Evolutionary conservation across 2,888 invertebrate genomes (phyloP), one percentile per base, ranked within the genome.

Genomic region (Tetragonula carbonaria): DNA sequence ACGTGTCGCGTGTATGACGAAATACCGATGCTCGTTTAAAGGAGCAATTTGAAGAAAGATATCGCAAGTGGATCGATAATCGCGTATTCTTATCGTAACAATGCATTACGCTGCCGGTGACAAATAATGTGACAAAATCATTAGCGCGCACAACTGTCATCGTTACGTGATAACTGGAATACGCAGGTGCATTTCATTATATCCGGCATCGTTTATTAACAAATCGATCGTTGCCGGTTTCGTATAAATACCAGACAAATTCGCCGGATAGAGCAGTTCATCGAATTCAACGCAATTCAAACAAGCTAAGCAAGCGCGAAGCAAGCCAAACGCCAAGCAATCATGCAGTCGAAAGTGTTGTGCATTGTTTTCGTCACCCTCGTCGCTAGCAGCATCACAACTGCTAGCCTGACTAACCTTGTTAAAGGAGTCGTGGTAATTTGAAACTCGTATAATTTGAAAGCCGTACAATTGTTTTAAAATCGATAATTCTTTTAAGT

Each of bases 201-300:
- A 11, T 45, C 8, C 45, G 45, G 62, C 74, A 82, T 82, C 75
- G 68, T 70, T 84, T 85, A 80, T 74, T 73, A 76, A 78, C 74
- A 75, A 67, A 72, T 21, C 33, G 38, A 45, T 38, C 74, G 74
- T 84, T 74, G 53, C 33, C 38, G n/a, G 57, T 6, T 14, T 14
- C 11, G 74, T 91, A 91, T 91, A 92, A 91, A 91, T 90, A 62
- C 38, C 73, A 2, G 78, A 16, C 23, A 76, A 45, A 45, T 45
- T 45, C 45, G 45, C 45, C 45, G 45, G 8, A 45, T 45, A 45
- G 45, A 45, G 45, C 45, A 45, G 45, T 45, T 45, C 45, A 45
- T 45, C 45, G 45, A 45, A 28, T 28, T 28, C 28, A 45, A 45
- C 45, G 8, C 45, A 45, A 45, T 45, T 45, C 45, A 8, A 45